phyloP scores from a whole-genome alignment of 2,888 invertebrate genomes.

The Meloe dianella region DNA sequence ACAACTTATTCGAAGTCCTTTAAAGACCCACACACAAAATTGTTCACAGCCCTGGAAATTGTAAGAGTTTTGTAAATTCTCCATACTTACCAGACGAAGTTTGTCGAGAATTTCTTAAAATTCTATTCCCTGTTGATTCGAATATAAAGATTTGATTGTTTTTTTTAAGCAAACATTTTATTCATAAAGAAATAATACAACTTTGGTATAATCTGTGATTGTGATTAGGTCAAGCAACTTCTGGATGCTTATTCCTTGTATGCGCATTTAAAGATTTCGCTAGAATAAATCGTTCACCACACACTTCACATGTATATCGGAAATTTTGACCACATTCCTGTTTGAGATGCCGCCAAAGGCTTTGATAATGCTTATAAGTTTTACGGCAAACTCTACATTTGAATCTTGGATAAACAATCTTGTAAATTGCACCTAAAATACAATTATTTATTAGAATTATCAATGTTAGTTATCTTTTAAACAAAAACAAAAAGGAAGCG shows the following conservation, averaged over 20 bases:
- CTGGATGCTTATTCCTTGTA: constrained; percentile 53
- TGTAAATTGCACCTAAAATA: constrained; percentile 2
- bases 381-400: constrained; percentile 18
- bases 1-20: too few species aligned
- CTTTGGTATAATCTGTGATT: neutral
- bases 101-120: too few species aligned
- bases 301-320: constrained; percentile 23
- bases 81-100: too few species aligned
- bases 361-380: constrained; percentile 25
- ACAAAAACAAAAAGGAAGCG: neutral
- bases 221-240: too few species aligned
- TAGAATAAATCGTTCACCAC: constrained; percentile 25
- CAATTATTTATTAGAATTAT: constrained; percentile 1
- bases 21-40: too few species aligned
- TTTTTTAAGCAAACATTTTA: neutral
- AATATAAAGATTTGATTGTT: too few species aligned
- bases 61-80: too few species aligned
- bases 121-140: too few species aligned
- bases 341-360: constrained; percentile 25
- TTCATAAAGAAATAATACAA: neutral
- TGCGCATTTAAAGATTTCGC: constrained; percentile 79
- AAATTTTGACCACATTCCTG: constrained; percentile 24
- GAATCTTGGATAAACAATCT: neutral
- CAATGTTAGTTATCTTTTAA: neutral
- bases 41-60: too few species aligned